Evolutionary conservation across 2,113 vertebrate genomes (phyloP), one percentile per base, ranked within the genome.

Genomic region (Atrichornis clamosus): DNA sequence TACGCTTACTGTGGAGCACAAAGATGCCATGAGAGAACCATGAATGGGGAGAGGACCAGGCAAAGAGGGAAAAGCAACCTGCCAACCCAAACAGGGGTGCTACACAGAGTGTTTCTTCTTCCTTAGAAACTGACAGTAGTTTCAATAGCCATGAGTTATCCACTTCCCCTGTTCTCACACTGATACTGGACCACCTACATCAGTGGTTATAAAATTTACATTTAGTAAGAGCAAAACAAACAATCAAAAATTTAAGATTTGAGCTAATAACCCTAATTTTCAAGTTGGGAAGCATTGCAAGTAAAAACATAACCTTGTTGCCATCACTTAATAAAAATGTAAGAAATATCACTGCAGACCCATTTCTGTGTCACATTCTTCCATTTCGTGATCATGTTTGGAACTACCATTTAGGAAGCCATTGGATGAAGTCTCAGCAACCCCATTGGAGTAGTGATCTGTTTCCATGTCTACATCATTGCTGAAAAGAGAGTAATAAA

Each of bases 381-480:
- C 99, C 79, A 99, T 98, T 97, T 99, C 99, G 63, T 98, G 95
- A 95, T 98, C 96, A 95, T 99, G 99, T 97, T 99, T 99, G 97
- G 99, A 98, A 98, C 98, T 99, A 97, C 99, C 99, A 84, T 99
- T 99, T 97, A 99, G 98, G 98, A 99, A 99, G 97, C 99, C 99
- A 91, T 99, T 99, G 95, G 99, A 99, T 96, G 99, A 99, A 27
- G 99, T 98, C 95, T 99, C 99, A 84, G 99, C 98, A 97, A 99
- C 98, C 77, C 99, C 99, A 95, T 99, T 99, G 98, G 98, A 98
- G 97, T 99, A 99, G 98, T 99, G 99, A 97, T 99, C 99, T 81
- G 99, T 99, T 97, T 99, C 99, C 99, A 99, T 99, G 70, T 99
- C 99, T 97, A 99, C 98, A 89, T 99, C 99, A 95, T 98, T 99